These are phyloP conservation scores for Periparus ater DNA, from an alignment of 2,797 vertebrate species.

Conservation along the genomic window DNA sequence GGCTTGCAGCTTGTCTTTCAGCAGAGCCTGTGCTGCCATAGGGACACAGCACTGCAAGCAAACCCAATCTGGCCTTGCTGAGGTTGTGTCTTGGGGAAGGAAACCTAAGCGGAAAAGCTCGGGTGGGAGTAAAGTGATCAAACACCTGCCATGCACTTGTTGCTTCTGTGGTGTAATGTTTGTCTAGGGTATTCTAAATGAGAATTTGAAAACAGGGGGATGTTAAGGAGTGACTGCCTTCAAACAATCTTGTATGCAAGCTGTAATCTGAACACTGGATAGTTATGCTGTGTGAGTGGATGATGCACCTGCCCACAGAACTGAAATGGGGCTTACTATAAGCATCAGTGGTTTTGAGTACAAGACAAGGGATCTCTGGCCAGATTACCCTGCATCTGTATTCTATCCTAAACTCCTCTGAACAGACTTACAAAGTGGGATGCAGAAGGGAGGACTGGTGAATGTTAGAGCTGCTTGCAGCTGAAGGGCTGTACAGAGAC, in stretches of 20 bases:
- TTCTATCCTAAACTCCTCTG: not conserved
- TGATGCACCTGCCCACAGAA: not conserved
- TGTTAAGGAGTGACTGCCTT: not conserved
- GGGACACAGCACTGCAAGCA: fast-evolving
- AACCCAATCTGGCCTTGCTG: fast-evolving
- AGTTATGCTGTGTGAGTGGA: fast-evolving
- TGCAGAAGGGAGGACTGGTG: not conserved
- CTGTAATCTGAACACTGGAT: fast-evolving
- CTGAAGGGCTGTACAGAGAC: not conserved
- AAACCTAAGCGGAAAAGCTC: fast-evolving
- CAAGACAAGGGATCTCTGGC: not conserved
- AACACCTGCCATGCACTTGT: fast-evolving
- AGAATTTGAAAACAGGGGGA: not conserved
- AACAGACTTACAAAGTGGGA: fast-evolving
- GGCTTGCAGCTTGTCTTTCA: not conserved
- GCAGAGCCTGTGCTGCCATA: fast-evolving
- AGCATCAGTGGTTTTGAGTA: fast-evolving
- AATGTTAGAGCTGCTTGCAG: fast-evolving
- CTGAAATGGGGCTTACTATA: not conserved
- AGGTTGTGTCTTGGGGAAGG: not conserved
- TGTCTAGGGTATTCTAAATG: not conserved
- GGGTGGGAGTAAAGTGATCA: fast-evolving
- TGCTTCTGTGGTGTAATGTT: not conserved
- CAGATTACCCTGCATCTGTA: not conserved
- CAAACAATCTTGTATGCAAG: fast-evolving